Percentiles rank a stretch among this genome's conserved stretches.
Conservation (phyloP, 2,797 vertebrate species). For the Argentina silus region DNA sequence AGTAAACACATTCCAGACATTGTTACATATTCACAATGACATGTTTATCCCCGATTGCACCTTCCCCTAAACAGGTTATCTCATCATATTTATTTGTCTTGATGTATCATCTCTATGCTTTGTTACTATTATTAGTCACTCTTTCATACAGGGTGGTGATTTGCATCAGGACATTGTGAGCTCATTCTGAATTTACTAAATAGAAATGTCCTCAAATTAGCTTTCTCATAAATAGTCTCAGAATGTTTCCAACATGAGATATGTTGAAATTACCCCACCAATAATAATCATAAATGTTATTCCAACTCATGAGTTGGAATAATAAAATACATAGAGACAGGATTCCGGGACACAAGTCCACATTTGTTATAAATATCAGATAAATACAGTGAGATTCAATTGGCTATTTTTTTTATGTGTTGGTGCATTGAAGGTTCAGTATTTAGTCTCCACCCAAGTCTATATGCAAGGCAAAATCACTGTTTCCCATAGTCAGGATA, state of each 20-base stretch:
- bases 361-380: no score
- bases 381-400: no score
- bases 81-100: slow-evolving; percentile 42
- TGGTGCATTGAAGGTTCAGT: no score
- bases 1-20: slow-evolving; percentile 58
- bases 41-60: slow-evolving; percentile 37
- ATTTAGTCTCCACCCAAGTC: no score
- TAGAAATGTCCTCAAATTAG: slow-evolving; percentile 22
- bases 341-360: no score
- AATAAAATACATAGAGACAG: neutral
- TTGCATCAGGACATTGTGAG: slow-evolving; percentile 27
- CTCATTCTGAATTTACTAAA: slow-evolving; percentile 33
- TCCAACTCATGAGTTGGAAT: neutral
- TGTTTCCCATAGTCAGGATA: no score
- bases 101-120: slow-evolving; percentile 34
- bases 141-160: slow-evolving; percentile 18
- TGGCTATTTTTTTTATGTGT: no score
- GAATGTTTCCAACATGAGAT: slow-evolving; percentile 46
- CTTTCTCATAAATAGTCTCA: slow-evolving; percentile 36
- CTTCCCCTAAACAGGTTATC: slow-evolving; percentile 41
- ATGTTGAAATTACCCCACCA: slow-evolving; percentile 43
- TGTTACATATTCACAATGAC: slow-evolving; percentile 43
- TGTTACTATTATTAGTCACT: slow-evolving; percentile 34
- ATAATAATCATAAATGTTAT: slow-evolving; percentile 24
- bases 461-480: no score